Evolutionary conservation across 2,797 vertebrate genomes (phyloP), one percentile per base, ranked within the genome.

Genomic region (Leptoclinus maculatus): DNA sequence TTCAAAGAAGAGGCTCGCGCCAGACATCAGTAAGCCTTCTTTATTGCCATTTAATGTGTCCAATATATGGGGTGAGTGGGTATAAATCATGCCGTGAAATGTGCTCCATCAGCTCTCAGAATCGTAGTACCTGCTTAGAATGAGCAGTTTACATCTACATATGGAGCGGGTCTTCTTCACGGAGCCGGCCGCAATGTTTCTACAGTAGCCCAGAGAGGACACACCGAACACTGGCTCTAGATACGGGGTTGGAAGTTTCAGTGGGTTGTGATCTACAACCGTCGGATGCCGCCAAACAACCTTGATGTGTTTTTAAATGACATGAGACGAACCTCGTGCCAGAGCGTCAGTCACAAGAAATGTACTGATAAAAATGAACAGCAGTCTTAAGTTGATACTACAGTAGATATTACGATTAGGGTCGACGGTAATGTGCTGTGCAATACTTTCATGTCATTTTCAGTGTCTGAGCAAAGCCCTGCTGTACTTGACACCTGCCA

Each of bases 381-480:
- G 39, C 3, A 47, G 45, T 47, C 45, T 19, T 19, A 32, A 21
- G 17, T 3, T 34, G 29, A 58, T 11, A 57, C 29, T 57, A 12
- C 17, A 21, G 56, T 21, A 58, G 29, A 58, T 19, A 58, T 34
- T 5, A 32, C 3, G 16, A 34, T 21, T 10, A 21, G 21, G 17
- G 29, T 21, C n/a, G 29, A 34, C 21, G 19, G 34, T 6, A 53
- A 53, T 25, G 17, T 29, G 21, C 58, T 13, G 34, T 41, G 41
- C 23, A 69, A 56, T 14, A 29, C 38, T n/a, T 69, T 34, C 29
- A 19, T 58, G 56, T 58, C 56, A 54, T 68, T 56, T 56, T 8
- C 12, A 14, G 19, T 56, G 21, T 7, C 38, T 45, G 53, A 0
- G 0, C 60, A 41, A 63, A 19, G 23, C 23, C 1, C 23, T 6